These are phyloP conservation scores for Platyura marginata DNA, from an alignment of 1,140 invertebrate species.

Conservation along the genomic window DNA sequence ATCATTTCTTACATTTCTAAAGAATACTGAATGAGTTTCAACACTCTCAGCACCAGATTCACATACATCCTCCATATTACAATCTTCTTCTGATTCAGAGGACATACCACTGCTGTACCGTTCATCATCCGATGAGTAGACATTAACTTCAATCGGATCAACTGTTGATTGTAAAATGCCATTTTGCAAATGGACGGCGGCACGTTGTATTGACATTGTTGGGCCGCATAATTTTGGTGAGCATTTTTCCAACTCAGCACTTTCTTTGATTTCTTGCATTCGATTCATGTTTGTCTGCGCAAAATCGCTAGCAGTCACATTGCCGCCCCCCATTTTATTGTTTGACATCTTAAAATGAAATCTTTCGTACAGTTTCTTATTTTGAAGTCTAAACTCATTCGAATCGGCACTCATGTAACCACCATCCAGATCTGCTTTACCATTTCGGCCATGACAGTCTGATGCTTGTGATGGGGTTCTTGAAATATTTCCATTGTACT, in stretches of 20 bases:
- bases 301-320: neutral
- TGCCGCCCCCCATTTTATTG: neutral
- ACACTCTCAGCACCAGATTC: constrained; percentile 70
- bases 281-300: neutral
- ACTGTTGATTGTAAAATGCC: neutral
- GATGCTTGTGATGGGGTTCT: neutral
- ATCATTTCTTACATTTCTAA: constrained; percentile 36
- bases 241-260: neutral
- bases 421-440: constrained; percentile 30
- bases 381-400: constrained; percentile 28
- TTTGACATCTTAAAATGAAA: constrained; percentile 16
- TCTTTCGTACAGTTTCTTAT: constrained; percentile 20
- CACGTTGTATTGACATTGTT: neutral
- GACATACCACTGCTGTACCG: constrained; percentile 1
- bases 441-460: neutral
- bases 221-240: neutral
- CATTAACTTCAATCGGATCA: neutral
- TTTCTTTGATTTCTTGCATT: constrained; percentile 2
- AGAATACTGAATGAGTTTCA: constrained; percentile 65
- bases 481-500: neutral
- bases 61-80: constrained; percentile 49
- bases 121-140: constrained; percentile 3
- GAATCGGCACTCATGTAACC: constrained; percentile 63
- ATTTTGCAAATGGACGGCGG: neutral
- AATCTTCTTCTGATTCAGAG: constrained; percentile 38